These are phyloP conservation scores for Eupithecia centaureata DNA, from an alignment of 2,888 invertebrate genomes.

Conservation along the genomic window DNA sequence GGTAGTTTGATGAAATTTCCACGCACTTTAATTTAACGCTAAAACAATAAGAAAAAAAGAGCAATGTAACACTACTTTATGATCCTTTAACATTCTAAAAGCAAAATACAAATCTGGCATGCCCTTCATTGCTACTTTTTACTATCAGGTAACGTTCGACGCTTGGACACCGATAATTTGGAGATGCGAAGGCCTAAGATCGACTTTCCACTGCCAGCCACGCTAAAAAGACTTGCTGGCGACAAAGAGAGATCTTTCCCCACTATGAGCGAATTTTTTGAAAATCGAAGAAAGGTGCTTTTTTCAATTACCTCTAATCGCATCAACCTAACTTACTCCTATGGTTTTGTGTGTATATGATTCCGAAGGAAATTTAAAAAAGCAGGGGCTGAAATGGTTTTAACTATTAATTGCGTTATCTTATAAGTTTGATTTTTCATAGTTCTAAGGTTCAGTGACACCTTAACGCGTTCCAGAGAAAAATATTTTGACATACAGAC, in stretches of 20 bases:
- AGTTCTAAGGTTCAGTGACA: too few relatives aligned
- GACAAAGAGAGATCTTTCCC: constrained; percentile 71
- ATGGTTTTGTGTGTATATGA: too few relatives aligned
- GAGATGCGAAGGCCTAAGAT: constrained; percentile 72
- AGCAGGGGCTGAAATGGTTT: too few relatives aligned
- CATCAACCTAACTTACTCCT: background rate
- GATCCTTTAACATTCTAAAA: background rate
- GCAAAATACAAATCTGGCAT: constrained; percentile 11
- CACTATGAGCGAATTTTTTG: constrained; percentile 82
- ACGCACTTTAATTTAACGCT: background rate
- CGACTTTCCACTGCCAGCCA: constrained; percentile 72
- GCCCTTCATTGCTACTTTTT: constrained; percentile 15
- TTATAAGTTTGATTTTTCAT: too few relatives aligned
- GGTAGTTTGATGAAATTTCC: background rate
- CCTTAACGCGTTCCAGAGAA: too few relatives aligned
- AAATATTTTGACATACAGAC: too few relatives aligned
- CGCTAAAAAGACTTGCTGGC: constrained; percentile 62
- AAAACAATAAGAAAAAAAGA: background rate
- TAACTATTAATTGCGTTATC: too few relatives aligned
- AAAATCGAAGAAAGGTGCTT: constrained; percentile 64
- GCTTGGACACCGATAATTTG: constrained; percentile 66
- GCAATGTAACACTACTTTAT: background rate
- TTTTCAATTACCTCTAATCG: background rate
- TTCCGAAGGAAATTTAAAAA: too few relatives aligned
- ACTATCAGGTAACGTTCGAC: constrained; percentile 64